Percentiles rank a stretch among this genome's conserved stretches.
Conservation (phyloP, 2,888 invertebrate species). For the Azorinus chamasolen region DNA sequence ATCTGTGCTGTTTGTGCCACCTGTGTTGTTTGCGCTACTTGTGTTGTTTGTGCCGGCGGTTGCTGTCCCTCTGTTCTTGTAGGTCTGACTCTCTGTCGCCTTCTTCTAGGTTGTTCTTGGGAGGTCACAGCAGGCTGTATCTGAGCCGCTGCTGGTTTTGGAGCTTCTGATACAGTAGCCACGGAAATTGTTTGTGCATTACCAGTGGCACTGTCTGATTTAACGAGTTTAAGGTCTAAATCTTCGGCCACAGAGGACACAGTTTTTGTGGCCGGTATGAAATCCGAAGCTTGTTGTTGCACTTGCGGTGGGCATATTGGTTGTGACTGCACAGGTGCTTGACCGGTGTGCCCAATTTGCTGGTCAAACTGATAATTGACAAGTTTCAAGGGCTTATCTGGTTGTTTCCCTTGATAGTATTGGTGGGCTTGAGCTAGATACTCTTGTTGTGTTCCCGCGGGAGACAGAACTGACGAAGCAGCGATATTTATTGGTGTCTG, state of each 20-base stretch:
- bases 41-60: too few relatives aligned
- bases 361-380: conserved; percentile 47
- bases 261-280: conserved; percentile 49
- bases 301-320: too few relatives aligned
- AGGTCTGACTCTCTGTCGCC: background rate
- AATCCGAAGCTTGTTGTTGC: conserved; percentile 25
- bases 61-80: background rate
- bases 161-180: background rate
- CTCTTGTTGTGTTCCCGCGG: conserved; percentile 45
- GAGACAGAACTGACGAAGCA: conserved; percentile 41
- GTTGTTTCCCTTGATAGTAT: conserved; percentile 29
- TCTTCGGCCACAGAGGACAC: conserved; percentile 56
- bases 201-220: background rate
- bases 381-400: conserved; percentile 17
- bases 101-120: background rate
- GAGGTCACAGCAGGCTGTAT: background rate
- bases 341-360: conserved; percentile 28
- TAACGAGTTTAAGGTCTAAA: conserved; percentile 40
- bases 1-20: too few relatives aligned
- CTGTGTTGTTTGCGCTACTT: background rate
- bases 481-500: conserved; percentile 19
- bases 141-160: background rate
- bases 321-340: conserved; percentile 2
- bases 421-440: conserved; percentile 51
- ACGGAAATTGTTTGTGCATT: background rate